phyloP scores from a whole-genome alignment of 2,113 vertebrate species.

The Lampris incognitus region DNA sequence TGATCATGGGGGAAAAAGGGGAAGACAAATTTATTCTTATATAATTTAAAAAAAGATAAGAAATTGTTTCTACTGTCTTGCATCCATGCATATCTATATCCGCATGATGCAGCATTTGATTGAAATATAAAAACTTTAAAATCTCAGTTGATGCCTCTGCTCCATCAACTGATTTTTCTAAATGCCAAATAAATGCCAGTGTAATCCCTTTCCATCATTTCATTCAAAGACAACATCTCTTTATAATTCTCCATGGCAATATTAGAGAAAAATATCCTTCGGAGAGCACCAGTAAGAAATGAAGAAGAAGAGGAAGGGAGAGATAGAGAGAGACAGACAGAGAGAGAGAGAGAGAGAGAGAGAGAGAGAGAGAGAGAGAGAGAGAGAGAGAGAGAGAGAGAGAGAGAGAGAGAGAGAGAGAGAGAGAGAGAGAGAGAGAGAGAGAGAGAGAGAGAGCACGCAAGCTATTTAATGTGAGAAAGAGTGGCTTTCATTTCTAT shows the following conservation, averaged over 20 bases:
- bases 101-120: conserved; percentile 11
- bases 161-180: conserved; percentile 32
- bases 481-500: neutral
- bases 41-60: conserved; percentile 44
- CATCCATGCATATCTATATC: conserved; percentile 36
- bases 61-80: conserved; percentile 31
- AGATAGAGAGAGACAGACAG: conserved; percentile 8
- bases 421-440: neutral
- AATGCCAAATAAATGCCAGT: conserved; percentile 28
- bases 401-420: conserved; percentile 4
- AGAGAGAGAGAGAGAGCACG: neutral
- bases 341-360: conserved; percentile 2
- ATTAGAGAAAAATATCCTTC: neutral
- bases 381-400: conserved; percentile 2
- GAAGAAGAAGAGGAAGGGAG: neutral
- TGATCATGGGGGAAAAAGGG: conserved; percentile 11
- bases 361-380: conserved; percentile 1
- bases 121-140: conserved; percentile 28
- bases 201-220: conserved; percentile 18
- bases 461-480: too few relatives aligned
- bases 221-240: neutral
- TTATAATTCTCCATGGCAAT: conserved; percentile 15
- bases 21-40: neutral
- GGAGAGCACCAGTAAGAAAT: too few relatives aligned
- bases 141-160: conserved; percentile 37